Conservation (phyloP, 2,797 vertebrate genomes). For the Yasuhikotakia modesta region DNA sequence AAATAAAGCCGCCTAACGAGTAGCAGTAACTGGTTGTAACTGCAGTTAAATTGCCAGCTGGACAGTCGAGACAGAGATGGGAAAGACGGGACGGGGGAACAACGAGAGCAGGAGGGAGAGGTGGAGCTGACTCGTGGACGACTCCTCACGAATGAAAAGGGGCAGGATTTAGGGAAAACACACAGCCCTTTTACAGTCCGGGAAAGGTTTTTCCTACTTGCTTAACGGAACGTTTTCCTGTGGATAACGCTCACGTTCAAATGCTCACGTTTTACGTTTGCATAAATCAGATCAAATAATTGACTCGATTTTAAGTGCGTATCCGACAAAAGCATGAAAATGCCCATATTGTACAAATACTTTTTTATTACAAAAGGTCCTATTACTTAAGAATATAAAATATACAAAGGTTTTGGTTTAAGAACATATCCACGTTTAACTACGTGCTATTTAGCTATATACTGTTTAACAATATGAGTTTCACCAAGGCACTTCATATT, state of each 20-base stretch:
- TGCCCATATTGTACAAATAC: conserved; percentile 40
- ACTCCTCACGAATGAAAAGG: conserved; percentile 57
- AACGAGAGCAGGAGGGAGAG: conserved; percentile 54
- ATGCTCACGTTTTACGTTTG: background rate
- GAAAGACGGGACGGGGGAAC: conserved; percentile 30
- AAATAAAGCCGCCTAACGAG: conserved; percentile 25
- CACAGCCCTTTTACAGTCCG: conserved; percentile 75
- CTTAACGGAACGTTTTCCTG: conserved; percentile 43
- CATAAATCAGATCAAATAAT: background rate
- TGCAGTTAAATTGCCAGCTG: conserved; percentile 71
- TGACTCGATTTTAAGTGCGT: background rate
- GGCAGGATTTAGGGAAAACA: conserved; percentile 71
- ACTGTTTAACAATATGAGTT: background rate
- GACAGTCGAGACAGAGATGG: conserved; percentile 58
- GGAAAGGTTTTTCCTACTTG: conserved; percentile 55
- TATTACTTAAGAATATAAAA: conserved; percentile 39
- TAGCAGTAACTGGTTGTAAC: conserved; percentile 56
- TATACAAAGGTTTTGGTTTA: conserved; percentile 40
- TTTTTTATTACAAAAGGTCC: conserved; percentile 44
- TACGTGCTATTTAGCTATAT: too few species aligned
- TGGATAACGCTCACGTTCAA: background rate
- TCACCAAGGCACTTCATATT: conserved; percentile 7
- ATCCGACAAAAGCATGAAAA: background rate
- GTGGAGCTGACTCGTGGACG: conserved; percentile 61
- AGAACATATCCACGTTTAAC: conserved; percentile 8